Conservation (phyloP, 2,797 vertebrate species). For the Syndactyla subalaris region DNA sequence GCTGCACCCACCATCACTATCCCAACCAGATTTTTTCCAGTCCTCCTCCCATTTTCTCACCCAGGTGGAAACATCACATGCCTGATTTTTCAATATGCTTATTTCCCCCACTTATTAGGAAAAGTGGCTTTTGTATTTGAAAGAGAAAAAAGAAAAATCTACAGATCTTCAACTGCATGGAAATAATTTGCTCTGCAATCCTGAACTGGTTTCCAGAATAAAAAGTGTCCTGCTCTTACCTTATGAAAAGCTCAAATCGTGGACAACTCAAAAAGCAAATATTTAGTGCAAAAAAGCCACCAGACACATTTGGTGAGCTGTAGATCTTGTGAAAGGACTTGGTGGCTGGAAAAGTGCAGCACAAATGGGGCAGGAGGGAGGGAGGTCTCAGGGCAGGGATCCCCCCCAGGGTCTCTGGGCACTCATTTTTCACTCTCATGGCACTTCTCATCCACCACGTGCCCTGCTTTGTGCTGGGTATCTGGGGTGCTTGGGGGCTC, state of each 20-base stretch:
- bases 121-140: background rate
- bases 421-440: background rate
- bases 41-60: background rate
- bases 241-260: background rate
- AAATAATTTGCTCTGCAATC: background rate
- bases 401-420: background rate
- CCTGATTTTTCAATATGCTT: background rate
- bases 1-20: background rate
- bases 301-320: background rate
- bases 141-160: background rate
- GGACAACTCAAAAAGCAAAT: background rate
- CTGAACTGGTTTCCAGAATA: background rate
- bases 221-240: background rate
- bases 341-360: background rate
- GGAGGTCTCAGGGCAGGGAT: background rate
- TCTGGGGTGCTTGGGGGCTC: background rate
- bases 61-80: background rate
- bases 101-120: background rate
- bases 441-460: background rate
- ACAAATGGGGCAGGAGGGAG: background rate
- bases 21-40: background rate
- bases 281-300: background rate
- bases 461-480: background rate
- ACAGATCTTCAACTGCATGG: background rate
- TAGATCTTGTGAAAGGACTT: background rate